Evolutionary conservation across 2,113 vertebrate genomes (phyloP), one percentile per base, ranked within the genome.

Genomic region (Lota lota): DNA sequence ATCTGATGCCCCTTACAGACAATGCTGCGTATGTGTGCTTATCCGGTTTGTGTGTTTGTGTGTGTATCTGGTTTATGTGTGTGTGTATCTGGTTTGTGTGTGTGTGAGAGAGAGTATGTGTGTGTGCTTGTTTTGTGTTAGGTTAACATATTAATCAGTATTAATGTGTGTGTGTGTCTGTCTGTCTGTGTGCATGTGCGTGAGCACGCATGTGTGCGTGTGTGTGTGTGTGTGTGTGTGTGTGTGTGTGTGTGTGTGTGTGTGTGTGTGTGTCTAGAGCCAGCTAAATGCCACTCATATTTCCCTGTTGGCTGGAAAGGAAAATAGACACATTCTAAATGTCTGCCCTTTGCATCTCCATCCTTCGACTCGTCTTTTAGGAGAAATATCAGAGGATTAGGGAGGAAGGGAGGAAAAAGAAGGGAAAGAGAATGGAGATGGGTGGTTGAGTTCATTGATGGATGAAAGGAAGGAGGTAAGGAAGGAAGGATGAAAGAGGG

Each of bases 401-500:
- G 19, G 28, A 1, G 51, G 60, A 15, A 14, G 64, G 19, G 88
- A 68, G 64, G 58, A 69, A 60, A 28, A 2, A 28, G 93, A 83
- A 14, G 63, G 19, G 88, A 68, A 62, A 28, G 28, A 28, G 58
- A 69, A 60, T n/a, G 72, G 72, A 64, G 67, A 58, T 70, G 79
- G 88, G 84, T 90, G 78, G 83, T 74, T 76, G 75, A 79, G 87
- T 90, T 90, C 85, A 79, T 78, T 75, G 76, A 77, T 66, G 71
- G 64, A 76, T 22, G 70, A 78, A 56, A 75, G 78, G 75, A 68
- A 66, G 63, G 65, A 72, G 22, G n/a, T 5, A 56, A 18, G 53
- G 53, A 56, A 18, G 15, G 53, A 56, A n/a, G 11, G 51, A 53
- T 3, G 51, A 11, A 53, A n/a, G 15, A 14, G 17, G 15, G 53